These are phyloP conservation scores for Ceratina calcarata DNA, from an alignment of 1,140 invertebrate species.

Conservation along the genomic window DNA sequence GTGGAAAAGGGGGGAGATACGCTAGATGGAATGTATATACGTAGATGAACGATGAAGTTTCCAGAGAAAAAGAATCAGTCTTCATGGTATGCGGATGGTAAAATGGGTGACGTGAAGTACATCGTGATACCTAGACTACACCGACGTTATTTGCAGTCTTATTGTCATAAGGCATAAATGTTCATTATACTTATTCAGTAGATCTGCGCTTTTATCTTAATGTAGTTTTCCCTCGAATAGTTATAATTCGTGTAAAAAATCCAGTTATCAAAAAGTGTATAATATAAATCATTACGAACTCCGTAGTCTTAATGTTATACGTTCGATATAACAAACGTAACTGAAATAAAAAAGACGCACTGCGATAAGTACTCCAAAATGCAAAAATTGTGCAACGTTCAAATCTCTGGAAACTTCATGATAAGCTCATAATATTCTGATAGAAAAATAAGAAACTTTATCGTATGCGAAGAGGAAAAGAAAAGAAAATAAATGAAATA, in stretches of 20 bases:
- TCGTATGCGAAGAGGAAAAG: conserved; percentile 14
- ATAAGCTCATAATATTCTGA: conserved; percentile 34
- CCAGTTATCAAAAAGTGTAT: background rate
- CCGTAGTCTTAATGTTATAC: background rate
- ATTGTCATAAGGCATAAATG: conserved; percentile 9
- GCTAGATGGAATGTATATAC: conserved; percentile 59
- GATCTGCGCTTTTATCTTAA: conserved; percentile 2
- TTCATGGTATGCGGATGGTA: conserved; percentile 32
- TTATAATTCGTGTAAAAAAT: background rate
- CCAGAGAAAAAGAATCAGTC: conserved; percentile 51
- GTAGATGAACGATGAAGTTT: conserved; percentile 42
- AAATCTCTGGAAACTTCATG: conserved; percentile 45
- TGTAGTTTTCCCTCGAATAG: background rate
- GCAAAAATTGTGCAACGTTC: conserved; percentile 44
- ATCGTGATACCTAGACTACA: conserved; percentile 22
- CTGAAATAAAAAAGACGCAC: conserved; percentile 4
- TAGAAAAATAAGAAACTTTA: conserved; percentile 49
- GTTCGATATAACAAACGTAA: background rate
- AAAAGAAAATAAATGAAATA: background rate
- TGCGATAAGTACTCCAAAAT: conserved; percentile 25
- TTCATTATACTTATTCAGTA: conserved; percentile 37
- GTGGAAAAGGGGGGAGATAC: conserved; percentile 54
- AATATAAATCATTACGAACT: background rate
- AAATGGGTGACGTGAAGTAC: conserved; percentile 8
- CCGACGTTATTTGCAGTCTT: conserved; percentile 19